Base-by-base conservation (phyloP, 92 coral and sea anemone species). In the Umimayanthus kanabou region DNA sequence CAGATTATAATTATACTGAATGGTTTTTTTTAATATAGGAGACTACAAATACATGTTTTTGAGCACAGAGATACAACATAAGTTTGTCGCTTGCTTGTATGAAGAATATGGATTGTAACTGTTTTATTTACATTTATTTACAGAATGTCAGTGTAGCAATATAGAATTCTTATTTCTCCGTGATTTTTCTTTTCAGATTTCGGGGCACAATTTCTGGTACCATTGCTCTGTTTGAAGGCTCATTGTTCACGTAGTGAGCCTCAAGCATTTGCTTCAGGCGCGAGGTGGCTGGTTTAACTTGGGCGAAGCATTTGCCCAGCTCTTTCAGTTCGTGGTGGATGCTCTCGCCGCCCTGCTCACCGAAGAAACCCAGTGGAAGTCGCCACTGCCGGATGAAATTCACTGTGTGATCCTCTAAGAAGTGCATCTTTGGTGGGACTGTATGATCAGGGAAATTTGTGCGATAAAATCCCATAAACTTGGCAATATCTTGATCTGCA, bases 331-430 rank as follows among this genome's bases (percentile, higher is more conserved):
- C 82, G 23, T 78, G 66, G 82, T 78, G 40, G 47, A 78, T 49
- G 64, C 66, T 22, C 18, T 78, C 40, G 4, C 82, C 82, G 25
- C 81, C 81, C 14, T 78, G 67, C 66, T 78, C 82, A 16, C 66
- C 67, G 47, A 78, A 78, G 82, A 78, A 78, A 53, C 82, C 39
- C 64, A 78, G 39, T 45, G 82, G 66, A 78, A 78, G 18, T 28
- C 67, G 40, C 82, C 82, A 47, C 5, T 25, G 4, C 33, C 64
- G 39, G 5, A 78, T 78, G 28, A 78, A 78, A 15, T 47, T 20
- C 15, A 53, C 39, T 20, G 1, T 78, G 23, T 78, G 66, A 28
- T 49, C 77, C 39, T 73, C 77, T 5, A 73, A 40, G 15, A 73
- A 28, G 30, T 73, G 45, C 77, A 73, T 28, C 2, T 73, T 73